Base-by-base conservation (phyloP, 2,797 vertebrate species). In the Anisognathus igniventris region DNA sequence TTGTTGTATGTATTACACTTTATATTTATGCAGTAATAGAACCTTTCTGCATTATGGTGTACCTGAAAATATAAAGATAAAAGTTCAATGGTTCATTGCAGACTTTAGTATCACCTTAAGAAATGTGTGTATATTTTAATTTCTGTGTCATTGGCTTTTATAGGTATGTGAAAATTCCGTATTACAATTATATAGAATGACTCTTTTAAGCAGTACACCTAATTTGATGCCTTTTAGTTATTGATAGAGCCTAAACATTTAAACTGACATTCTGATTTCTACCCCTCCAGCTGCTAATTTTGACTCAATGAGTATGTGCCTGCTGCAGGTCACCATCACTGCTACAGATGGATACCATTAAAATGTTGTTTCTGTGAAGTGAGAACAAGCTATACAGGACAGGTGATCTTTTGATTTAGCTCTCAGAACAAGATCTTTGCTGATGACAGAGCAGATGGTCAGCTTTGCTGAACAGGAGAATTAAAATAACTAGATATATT, bases 371-470 rank as follows among this genome's bases (percentile, higher is more conserved):
- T 80, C 57, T 65, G 57, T 84, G 94, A 93, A 94, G 61, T 0
- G 1, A 92, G 66, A 90, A 95, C 73, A 95, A 92, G 31, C 18
- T n/a, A 64, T 20, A 45, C 12, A 24, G 77, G 70, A 80, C 61
- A 75, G 75, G 50, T 54, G 73, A 95, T 91, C 37, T 95, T 97
- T 92, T 93, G 65, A 93, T 95, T 91, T 44, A 68, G 37, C 62
- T 95, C 94, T 94, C 68, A 80, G 56, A 92, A 71, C 33, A 62
- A 45, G 62, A 89, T 92, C 88, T 88, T 54, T 89, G 85, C 85
- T 88, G 58, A 73, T 93, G 74, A 92, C 48, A 67, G 78, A 95
- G 72, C 87, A 97, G 90, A 96, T 95, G 75, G 79, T 88, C 89
- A 96, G 10, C 65, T 95, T 93, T 74, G 53, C 67, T 61, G 65